Base-by-base conservation (phyloP, 2,888 invertebrate genomes). In the Drosophila maculinotata region DNA sequence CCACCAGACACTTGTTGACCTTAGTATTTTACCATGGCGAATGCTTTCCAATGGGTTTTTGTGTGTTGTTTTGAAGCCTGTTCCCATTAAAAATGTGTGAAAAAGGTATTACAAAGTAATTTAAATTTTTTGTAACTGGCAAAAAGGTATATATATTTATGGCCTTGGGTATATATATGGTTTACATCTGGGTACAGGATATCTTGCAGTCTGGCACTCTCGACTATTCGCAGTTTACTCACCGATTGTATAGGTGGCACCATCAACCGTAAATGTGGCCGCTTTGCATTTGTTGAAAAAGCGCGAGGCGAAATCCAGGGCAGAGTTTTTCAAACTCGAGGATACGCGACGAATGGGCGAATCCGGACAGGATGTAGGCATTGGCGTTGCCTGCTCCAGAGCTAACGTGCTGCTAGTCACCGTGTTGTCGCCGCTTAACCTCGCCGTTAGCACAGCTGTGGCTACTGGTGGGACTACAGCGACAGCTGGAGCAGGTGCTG, bases 161-260 rank as follows among this genome's bases (percentile, higher is more conserved):
- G n/a, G n/a, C n/a, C n/a, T n/a, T n/a, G n/a, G n/a, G n/a, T n/a
- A 20, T 20, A 4, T 4, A 20, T 20, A 20, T 4, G 4, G 20
- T 20, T 2, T 4, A 20, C 2, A 3, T 20, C 20, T 20, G 20
- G 4, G 20, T 20, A 4, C n/a, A 12, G 39, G 14, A 17, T 26
- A 10, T 36, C 3, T 35, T 5, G n/a, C 9, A 33, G 7, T 9
- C n/a, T 4, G 28, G 8, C n/a, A n/a, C 7, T 30, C n/a, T 5
- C 15, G 7, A 20, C 17, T 17, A 26, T 58, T 31, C 15, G 1
- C 31, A 23, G 33, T n/a, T 9, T 54, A 88, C 91, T 90, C 92
- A 96, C 96, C 96, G 92, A 96, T 96, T 73, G 96, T 96, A 89
- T 96, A 96, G 73, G 95, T 95, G 76, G 95, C 96, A 90, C 96